phyloP scores from a whole-genome alignment of 92 coral and sea anemone genomes.

The Metridium senile region DNA sequence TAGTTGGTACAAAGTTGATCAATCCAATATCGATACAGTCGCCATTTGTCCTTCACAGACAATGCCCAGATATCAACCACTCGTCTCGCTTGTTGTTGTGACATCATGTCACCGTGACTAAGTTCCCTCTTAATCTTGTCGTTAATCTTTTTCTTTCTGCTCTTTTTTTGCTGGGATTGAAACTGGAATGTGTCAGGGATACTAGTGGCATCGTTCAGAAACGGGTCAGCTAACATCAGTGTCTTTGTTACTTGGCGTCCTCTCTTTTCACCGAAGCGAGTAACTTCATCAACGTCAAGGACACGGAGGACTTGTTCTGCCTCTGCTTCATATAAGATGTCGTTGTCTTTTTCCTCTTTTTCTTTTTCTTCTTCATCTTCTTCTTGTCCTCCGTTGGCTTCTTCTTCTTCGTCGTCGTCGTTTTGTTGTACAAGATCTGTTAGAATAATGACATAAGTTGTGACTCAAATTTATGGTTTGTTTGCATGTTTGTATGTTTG shows the following conservation, averaged over 20 bases:
- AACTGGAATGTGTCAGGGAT: constrained; percentile 50
- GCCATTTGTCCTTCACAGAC: constrained; percentile 71
- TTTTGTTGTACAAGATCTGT: constrained; percentile 15
- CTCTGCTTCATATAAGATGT: constrained; percentile 64
- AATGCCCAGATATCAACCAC: constrained; percentile 67
- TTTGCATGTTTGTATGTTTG: no score
- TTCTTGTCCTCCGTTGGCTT: constrained; percentile 8
- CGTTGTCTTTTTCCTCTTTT: constrained; percentile 45
- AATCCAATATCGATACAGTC: constrained; percentile 91
- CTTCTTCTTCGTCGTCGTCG: constrained; percentile 14
- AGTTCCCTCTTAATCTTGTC: constrained; percentile 58
- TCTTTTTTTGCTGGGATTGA: constrained; percentile 48
- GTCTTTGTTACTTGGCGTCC: constrained; percentile 20
- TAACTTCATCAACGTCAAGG: constrained; percentile 69
- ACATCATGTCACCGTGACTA: constrained; percentile 74
- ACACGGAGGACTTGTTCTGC: constrained; percentile 67
- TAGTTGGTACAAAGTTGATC: constrained; percentile 43
- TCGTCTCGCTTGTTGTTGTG: constrained; percentile 50
- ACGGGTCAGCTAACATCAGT: constrained; percentile 41
- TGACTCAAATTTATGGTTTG: no score
- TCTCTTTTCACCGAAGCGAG: constrained; percentile 47
- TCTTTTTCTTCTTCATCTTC: constrained; percentile 35
- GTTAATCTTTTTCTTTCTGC: constrained; percentile 34
- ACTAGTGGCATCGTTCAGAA: constrained; percentile 12
- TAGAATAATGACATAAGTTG: not conserved